Evolutionary conservation across 2,113 vertebrate genomes (phyloP).

Genomic region (Prochilodus magdalenae): DNA sequence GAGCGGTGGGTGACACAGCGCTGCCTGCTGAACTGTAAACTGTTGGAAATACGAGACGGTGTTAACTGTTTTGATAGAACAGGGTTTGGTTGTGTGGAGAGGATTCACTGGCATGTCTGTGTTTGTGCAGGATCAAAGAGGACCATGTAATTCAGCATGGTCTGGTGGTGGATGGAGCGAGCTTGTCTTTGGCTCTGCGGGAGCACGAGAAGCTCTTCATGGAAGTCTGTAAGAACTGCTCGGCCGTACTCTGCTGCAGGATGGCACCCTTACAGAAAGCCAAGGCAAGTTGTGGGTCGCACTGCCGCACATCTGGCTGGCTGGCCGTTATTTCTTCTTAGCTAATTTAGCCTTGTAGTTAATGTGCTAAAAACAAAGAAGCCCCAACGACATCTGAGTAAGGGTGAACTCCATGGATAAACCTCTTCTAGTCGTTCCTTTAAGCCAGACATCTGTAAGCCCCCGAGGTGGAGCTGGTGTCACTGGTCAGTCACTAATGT

Average conservation of each 20-base stretch:
- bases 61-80: background rate
- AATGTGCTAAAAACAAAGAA: too few relatives aligned
- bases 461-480: background rate
- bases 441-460: background rate
- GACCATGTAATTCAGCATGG: conserved; percentile 97
- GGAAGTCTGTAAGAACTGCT: conserved; percentile 95
- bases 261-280: conserved; percentile 99
- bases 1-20: background rate
- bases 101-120: background rate
- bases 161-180: conserved; percentile 95
- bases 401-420: too few relatives aligned
- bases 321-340: too few relatives aligned
- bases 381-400: too few relatives aligned
- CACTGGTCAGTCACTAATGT: background rate
- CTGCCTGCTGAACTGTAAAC: background rate
- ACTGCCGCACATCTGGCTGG: too few relatives aligned
- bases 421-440: too few relatives aligned
- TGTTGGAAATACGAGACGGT: background rate
- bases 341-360: too few relatives aligned
- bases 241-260: conserved; percentile 95
- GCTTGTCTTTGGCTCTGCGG: conserved; percentile 93
- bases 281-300: conserved; percentile 80
- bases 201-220: conserved; percentile 97
- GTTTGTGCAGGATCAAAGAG: conserved; percentile 84
- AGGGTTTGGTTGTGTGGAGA: background rate